Evolutionary conservation across 2,888 invertebrate species (phyloP).

Genomic region (Pammene fasciana): DNA sequence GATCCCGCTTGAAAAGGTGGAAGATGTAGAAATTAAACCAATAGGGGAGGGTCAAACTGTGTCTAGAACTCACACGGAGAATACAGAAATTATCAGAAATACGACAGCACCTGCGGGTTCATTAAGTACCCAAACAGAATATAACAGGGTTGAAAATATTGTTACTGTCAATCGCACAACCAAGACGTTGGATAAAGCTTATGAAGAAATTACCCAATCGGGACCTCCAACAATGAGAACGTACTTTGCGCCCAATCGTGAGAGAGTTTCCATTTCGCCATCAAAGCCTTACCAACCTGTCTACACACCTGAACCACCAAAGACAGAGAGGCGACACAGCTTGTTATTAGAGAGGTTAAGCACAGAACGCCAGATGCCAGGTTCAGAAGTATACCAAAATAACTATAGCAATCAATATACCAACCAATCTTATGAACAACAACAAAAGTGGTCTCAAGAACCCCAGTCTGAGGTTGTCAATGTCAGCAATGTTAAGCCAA

Average conservation of each 20-base stretch:
- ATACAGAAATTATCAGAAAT: conserved; percentile 72
- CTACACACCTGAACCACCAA: conserved; percentile 61
- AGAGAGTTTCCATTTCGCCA: conserved; percentile 63
- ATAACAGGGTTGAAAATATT: conserved; percentile 75
- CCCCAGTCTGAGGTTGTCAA: conserved; percentile 75
- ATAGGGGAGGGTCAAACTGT: conserved; percentile 68
- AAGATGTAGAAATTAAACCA: conserved; percentile 78
- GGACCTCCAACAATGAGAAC: conserved; percentile 70
- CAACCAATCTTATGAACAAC: conserved; percentile 65
- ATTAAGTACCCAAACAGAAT: conserved; percentile 71
- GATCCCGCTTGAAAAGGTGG: conserved; percentile 74
- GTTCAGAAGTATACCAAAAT: conserved; percentile 68
- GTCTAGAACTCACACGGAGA: conserved; percentile 69
- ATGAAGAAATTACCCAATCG: conserved; percentile 67
- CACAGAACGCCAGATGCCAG: conserved; percentile 71
- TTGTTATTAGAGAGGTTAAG: conserved; percentile 74
- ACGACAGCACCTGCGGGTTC: conserved; percentile 62
- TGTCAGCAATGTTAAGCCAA: conserved; percentile 76
- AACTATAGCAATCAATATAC: conserved; percentile 53
- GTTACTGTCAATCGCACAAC: conserved; percentile 76
- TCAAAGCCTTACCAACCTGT: conserved; percentile 66
- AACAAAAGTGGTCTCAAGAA: conserved; percentile 67
- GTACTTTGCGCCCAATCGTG: conserved; percentile 69
- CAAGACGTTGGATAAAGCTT: conserved; percentile 71
- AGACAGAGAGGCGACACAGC: conserved; percentile 73